Evolutionary conservation across 2,888 invertebrate species (phyloP).

Genomic region (Plagodis pulveraria): DNA sequence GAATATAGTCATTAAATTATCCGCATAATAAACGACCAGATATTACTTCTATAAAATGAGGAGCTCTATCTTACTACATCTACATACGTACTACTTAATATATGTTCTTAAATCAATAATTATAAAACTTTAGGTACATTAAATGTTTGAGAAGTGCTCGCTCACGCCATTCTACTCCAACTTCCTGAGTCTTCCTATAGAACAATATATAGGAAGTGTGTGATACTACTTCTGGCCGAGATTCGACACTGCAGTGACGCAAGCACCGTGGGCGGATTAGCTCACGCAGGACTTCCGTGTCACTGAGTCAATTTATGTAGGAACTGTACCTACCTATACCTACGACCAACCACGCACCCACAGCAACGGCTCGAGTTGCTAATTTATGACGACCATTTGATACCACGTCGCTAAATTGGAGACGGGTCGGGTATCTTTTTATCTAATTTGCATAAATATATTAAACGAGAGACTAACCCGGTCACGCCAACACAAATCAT

Average conservation of each 20-base stretch:
- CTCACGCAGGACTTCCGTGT: slow-evolving; percentile 54
- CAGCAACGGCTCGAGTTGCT: slow-evolving; percentile 46
- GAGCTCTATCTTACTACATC: too few relatives aligned
- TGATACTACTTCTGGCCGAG: slow-evolving; percentile 42
- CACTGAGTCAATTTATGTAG: slow-evolving; percentile 36
- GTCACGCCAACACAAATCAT: slow-evolving; percentile 22
- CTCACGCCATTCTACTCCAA: slow-evolving; percentile 22
- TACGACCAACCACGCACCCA: slow-evolving; percentile 40
- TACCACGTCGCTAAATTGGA: slow-evolving; percentile 31
- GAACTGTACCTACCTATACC: slow-evolving; percentile 17
- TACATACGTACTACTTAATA: too few relatives aligned
- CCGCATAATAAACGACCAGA: too few relatives aligned
- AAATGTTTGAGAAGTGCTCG: slow-evolving; percentile 3
- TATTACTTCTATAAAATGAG: too few relatives aligned
- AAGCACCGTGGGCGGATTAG: slow-evolving; percentile 53
- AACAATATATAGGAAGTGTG: slow-evolving; percentile 52
- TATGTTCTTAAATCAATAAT: too few relatives aligned
- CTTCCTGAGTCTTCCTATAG: slow-evolving; percentile 31
- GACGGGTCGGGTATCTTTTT: slow-evolving; percentile 21
- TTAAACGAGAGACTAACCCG: slow-evolving; percentile 24
- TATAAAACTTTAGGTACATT: too few relatives aligned
- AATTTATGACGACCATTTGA: slow-evolving; percentile 49
- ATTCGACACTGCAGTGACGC: slow-evolving; percentile 55
- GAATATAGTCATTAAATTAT: too few relatives aligned
- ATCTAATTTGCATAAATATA: slow-evolving; percentile 29